Base-by-base conservation (phyloP, 2,888 invertebrate species). In the Helobdella robusta region DNA sequence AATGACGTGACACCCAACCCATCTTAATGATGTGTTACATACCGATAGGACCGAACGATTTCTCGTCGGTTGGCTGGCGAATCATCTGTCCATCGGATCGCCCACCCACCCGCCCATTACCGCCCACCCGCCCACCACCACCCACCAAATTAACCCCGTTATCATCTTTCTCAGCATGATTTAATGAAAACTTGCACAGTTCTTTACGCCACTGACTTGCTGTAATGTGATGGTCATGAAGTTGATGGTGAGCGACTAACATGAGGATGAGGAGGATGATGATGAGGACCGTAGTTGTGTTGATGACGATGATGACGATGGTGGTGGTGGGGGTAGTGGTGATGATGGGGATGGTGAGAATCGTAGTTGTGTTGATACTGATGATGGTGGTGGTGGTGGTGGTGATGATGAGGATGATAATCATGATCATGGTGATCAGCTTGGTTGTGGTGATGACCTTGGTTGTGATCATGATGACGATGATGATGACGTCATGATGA, bases 221-320 rank as follows among this genome's bases (percentile, higher is more conserved):
- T n/a, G n/a, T n/a, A n/a, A n/a, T n/a, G n/a, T n/a, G 44, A 40
- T 40, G 44, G n/a, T n/a, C 11, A 40, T 40, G 44, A 40, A 11
- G 44, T 15, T 40, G 44, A 40, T n/a, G 44, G n/a, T 40, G 44
- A 40, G n/a, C 44, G 44, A 40, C n/a, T 11, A 40, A 15, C 11
- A 40, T 40, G 44, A 40, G 11, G 44, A 40, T 40, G 44, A 40
- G 11, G 44, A 40, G 11, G 44, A 40, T 40, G 44, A 40, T 40
- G 44, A 40, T 40, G 44, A 40, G 11, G 44, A n/a, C 11, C 44
- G 44, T 40, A 15, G n/a, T 40, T 40, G 11, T 40, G 44, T 15
- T 40, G 44, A 40, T 40, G n/a, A 40, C n/a, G 44, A 40, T 40
- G 44, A 40, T 40, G 44, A 40, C 44, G 44, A 40, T n/a, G 44